These are phyloP conservation scores for Lasioglossum baleicum DNA, from an alignment of 1,140 invertebrate genomes.

Conservation along the genomic window DNA sequence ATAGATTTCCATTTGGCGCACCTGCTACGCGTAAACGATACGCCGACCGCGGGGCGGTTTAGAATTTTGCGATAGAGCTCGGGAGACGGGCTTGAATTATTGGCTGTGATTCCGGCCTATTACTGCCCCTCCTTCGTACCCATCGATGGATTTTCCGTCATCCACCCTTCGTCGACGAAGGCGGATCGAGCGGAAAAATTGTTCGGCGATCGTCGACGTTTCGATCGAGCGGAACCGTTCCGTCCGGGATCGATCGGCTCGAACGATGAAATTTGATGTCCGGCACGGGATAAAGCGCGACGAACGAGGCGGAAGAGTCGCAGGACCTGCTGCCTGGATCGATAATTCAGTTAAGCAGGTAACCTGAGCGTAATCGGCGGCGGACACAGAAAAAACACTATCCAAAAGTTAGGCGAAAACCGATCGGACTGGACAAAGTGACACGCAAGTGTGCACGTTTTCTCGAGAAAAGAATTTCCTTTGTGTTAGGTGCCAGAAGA, in stretches of 20 bases:
- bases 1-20: conserved; percentile 45
- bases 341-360: conserved; percentile 26
- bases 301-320: background rate
- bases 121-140: background rate
- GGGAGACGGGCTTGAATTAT: conserved; percentile 34
- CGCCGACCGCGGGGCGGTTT: conserved; percentile 29
- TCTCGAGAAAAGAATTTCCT: too few relatives aligned
- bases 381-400: conserved; percentile 21
- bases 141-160: background rate
- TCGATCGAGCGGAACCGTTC: background rate
- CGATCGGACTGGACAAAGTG: conserved; percentile 1
- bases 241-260: background rate
- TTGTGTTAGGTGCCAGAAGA: too few relatives aligned
- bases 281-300: background rate
- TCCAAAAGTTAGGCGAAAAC: conserved; percentile 14
- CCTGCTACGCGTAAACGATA: conserved; percentile 48
- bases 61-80: conserved; percentile 35
- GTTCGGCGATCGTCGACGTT: background rate
- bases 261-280: background rate
- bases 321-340: background rate
- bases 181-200: background rate
- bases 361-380: conserved; percentile 18
- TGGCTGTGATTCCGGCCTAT: conserved; percentile 29
- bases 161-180: background rate
- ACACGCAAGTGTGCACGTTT: background rate